Base-by-base conservation (phyloP, 2,113 vertebrate species). In the Paedocypris sp. region DNA sequence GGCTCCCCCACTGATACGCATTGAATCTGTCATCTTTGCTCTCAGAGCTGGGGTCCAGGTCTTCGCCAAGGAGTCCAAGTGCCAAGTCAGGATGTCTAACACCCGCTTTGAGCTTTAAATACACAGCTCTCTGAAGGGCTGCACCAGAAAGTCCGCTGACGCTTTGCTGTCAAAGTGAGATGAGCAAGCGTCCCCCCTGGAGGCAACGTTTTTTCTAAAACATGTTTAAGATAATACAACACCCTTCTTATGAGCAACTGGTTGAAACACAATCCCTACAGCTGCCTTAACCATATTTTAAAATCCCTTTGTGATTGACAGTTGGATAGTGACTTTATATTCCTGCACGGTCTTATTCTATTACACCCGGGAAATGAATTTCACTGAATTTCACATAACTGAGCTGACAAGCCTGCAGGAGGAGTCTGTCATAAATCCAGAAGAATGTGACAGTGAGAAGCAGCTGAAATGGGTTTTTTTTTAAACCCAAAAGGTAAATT, bases 1-100 rank as follows among this genome's bases (percentile, higher is more conserved):
- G 11, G 74, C 72, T 6, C 63, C 59, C 54, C 79, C 76, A 48
- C 66, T 71, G 66, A 79, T 26, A 48, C 50, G 73, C 10, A 60
- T 75, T 29, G 50, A 64, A 35, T 79, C 76, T 28, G 68, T 47
- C 61, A 73, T 74, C 49, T 63, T 33, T 48, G 56, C 51, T 64
- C 46, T 66, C 57, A 69, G 56, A 67, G 68, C 66, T 70, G 58
- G 46, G 64, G 60, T 57, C 33, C 47, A 69, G 60, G 58, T 68
- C 38, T 68, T 64, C 63, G 57, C 43, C 29, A 25, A 47, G 47
- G 47, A 53, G 41, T 70, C 48, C 61, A 70, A 64, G 45, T 46
- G 49, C 54, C 60, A 59, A 69, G 63, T 68, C 68, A 71, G 60
- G 43, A 26, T 45, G 35, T 20, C 41, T 22, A 4, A 38, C 12